Percentiles rank a stretch among this genome's conserved stretches.
phyloP scores from a whole-genome alignment of 2,797 vertebrate species.

The Pseudochirops cupreus region DNA sequence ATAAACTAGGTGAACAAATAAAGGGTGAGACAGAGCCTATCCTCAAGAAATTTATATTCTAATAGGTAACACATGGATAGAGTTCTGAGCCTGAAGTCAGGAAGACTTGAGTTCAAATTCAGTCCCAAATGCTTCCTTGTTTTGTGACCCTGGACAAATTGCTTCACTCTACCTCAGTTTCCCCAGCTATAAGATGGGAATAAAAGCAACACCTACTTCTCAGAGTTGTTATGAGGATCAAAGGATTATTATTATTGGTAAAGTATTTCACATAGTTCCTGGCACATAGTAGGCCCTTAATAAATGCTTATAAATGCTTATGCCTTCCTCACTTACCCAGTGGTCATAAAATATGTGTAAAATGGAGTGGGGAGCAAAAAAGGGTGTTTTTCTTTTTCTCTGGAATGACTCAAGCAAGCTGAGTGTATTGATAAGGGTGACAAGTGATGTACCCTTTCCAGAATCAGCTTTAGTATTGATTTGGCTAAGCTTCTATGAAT shows the following conservation, averaged over 20 bases:
- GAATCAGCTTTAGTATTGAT: neutral
- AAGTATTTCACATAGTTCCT: neutral
- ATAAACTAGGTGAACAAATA: neutral
- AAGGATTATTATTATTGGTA: neutral
- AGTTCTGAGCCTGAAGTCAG: neutral
- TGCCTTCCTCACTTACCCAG: neutral
- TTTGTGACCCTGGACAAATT: neutral
- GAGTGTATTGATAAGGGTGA: neutral
- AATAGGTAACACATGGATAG: neutral
- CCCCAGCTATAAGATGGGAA: neutral
- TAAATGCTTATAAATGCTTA: neutral
- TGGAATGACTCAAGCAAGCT: neutral
- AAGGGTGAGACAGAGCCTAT: neutral
- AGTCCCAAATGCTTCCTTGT: neutral
- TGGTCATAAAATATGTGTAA: neutral
- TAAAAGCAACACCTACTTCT: neutral
- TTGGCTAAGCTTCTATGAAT: neutral
- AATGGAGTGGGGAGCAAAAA: neutral
- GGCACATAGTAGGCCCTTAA: neutral
- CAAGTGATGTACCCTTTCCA: neutral
- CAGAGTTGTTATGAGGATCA: neutral
- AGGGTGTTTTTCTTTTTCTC: neutral
- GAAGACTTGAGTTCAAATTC: neutral
- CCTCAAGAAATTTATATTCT: neutral
- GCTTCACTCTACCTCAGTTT: neutral